These are phyloP conservation scores for Cydia pomonella DNA, from an alignment of 1,140 invertebrate genomes.

Conservation along the genomic window DNA sequence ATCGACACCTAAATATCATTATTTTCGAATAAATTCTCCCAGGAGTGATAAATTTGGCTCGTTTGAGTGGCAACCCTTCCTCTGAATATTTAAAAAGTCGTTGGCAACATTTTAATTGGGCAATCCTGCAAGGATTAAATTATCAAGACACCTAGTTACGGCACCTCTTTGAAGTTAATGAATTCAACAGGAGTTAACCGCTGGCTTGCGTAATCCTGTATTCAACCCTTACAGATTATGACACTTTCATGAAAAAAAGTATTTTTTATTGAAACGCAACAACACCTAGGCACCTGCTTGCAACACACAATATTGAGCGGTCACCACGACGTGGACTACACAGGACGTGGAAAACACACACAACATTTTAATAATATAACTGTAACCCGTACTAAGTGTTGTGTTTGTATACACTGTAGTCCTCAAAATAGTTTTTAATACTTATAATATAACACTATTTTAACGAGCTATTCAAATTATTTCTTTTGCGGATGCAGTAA, in stretches of 20 bases:
- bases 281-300: neutral
- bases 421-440: no score
- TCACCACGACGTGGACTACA: no score
- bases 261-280: neutral
- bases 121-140: slow-evolving; percentile 78
- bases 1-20: slow-evolving; percentile 77
- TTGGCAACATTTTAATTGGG: slow-evolving; percentile 79
- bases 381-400: no score
- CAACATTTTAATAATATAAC: no score
- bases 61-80: slow-evolving; percentile 73
- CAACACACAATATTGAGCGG: neutral
- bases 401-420: no score
- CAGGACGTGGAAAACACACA: no score
- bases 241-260: slow-evolving; percentile 3
- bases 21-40: slow-evolving; percentile 65
- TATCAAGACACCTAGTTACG: slow-evolving; percentile 80
- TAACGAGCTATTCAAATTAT: no score
- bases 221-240: slow-evolving; percentile 38
- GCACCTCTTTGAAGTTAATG: slow-evolving; percentile 73
- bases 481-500: no score
- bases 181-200: slow-evolving; percentile 74
- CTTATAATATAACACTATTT: no score
- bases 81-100: slow-evolving; percentile 80
- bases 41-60: slow-evolving; percentile 67
- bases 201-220: slow-evolving; percentile 47